A percentile compares a stretch with the other conserved stretches of the same genome.
Conservation (phyloP, 2,888 invertebrate species). For the Aricia artaxerxes region DNA sequence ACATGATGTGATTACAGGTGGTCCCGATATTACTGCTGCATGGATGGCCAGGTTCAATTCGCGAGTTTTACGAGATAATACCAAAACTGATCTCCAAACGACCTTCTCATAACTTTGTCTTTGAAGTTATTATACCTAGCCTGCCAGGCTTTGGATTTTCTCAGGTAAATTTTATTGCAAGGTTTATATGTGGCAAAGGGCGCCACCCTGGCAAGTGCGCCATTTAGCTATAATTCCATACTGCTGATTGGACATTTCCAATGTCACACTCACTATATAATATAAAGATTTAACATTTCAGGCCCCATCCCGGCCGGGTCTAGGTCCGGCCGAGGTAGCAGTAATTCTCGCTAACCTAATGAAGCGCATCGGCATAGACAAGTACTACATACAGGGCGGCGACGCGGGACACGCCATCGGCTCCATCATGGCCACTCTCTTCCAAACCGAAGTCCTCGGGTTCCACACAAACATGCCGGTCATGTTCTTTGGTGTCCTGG, state of each 20-base stretch:
- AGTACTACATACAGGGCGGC: slow-evolving; percentile 87
- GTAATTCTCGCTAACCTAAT: slow-evolving; percentile 84
- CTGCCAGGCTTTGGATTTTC: slow-evolving; percentile 87
- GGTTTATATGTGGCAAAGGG: too few relatives aligned
- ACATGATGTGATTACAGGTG: slow-evolving; percentile 46
- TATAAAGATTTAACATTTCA: slow-evolving; percentile 42
- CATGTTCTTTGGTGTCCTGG: slow-evolving; percentile 48
- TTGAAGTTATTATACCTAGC: slow-evolving; percentile 85
- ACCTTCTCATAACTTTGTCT: slow-evolving; percentile 79
- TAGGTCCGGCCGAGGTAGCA: slow-evolving; percentile 79
- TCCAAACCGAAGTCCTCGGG: slow-evolving; percentile 75
- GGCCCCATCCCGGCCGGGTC: slow-evolving; percentile 79
- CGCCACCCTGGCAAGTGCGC: too few relatives aligned
- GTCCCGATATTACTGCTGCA: slow-evolving; percentile 87
- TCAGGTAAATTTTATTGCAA: slow-evolving; percentile 60
- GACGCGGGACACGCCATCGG: slow-evolving; percentile 85
- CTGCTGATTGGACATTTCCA: too few relatives aligned
- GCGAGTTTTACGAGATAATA: slow-evolving; percentile 89
- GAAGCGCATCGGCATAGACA: slow-evolving; percentile 82
- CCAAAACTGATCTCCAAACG: slow-evolving; percentile 81
- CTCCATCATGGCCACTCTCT: slow-evolving; percentile 81
- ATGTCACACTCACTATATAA: background rate
- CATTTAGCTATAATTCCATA: too few relatives aligned
- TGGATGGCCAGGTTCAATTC: slow-evolving; percentile 92
- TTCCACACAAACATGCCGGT: slow-evolving; percentile 83